Evolutionary conservation across 2,113 vertebrate genomes (phyloP).

Genomic region (Bothrops jararaca): DNA sequence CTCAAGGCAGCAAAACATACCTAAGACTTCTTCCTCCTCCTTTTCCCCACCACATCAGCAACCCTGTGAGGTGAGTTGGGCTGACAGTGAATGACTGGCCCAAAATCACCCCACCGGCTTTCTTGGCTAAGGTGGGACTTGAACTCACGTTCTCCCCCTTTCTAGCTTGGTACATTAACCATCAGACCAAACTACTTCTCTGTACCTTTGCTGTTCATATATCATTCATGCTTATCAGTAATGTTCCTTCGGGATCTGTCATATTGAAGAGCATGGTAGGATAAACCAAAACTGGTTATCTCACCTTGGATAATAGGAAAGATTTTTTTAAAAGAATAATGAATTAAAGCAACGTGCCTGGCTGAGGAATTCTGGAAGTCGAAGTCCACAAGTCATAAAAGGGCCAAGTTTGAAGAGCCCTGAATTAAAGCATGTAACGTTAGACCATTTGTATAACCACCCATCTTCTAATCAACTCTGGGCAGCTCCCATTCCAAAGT

Average conservation of each 20-base stretch:
- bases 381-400: too few relatives aligned
- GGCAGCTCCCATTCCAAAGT: not conserved
- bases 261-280: not conserved
- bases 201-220: not conserved
- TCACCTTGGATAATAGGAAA: not conserved
- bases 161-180: not conserved
- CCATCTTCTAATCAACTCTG: not conserved
- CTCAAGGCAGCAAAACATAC: not conserved
- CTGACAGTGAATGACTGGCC: not conserved
- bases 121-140: not conserved
- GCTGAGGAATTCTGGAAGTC: too few relatives aligned
- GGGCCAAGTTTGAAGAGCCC: too few relatives aligned
- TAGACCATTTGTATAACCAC: not conserved
- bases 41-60: not conserved
- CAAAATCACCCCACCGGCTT: not conserved
- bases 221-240: not conserved
- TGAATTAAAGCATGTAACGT: not conserved
- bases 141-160: not conserved
- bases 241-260: not conserved
- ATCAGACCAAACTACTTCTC: not conserved
- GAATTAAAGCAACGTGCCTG: too few relatives aligned
- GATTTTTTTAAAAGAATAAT: not conserved
- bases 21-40: not conserved
- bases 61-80: not conserved
- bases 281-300: not conserved